Percentiles rank a stretch among this genome's conserved stretches.
Conservation (phyloP, 2,888 invertebrate species). For the Monoplex corrugatus region DNA sequence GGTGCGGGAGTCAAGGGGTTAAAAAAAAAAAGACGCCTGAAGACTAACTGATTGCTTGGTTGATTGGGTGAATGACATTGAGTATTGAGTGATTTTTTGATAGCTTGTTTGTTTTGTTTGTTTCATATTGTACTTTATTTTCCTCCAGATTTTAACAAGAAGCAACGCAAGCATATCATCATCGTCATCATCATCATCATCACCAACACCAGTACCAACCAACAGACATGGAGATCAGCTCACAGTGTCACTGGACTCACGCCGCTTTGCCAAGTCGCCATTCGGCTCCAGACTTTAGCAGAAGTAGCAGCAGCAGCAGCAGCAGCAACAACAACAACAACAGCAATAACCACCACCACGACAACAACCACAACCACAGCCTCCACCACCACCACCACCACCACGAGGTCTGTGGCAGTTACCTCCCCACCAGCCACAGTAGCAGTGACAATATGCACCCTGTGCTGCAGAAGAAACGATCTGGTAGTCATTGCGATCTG, state of each 20-base stretch:
- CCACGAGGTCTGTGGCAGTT: no score
- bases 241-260: not conserved
- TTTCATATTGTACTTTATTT: not conserved
- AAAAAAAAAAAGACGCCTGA: no score
- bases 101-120: not conserved
- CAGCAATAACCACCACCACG: not conserved
- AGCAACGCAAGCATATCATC: not conserved
- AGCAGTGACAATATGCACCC: no score
- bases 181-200: not conserved
- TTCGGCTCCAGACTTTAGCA: not conserved
- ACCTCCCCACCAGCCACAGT: not conserved
- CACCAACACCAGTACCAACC: not conserved
- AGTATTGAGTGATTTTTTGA: no score
- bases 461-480: not conserved
- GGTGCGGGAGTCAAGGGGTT: no score
- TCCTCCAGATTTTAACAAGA: not conserved
- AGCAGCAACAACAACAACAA: slow-evolving; percentile 20
- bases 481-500: not conserved
- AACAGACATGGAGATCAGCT: not conserved
- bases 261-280: not conserved
- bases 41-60: no score
- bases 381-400: not conserved
- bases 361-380: not conserved
- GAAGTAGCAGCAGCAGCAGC: slow-evolving; percentile 3
- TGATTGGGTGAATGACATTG: no score